Base-by-base conservation (phyloP, 2,888 invertebrate species). In the Dryobotodes eremita region DNA sequence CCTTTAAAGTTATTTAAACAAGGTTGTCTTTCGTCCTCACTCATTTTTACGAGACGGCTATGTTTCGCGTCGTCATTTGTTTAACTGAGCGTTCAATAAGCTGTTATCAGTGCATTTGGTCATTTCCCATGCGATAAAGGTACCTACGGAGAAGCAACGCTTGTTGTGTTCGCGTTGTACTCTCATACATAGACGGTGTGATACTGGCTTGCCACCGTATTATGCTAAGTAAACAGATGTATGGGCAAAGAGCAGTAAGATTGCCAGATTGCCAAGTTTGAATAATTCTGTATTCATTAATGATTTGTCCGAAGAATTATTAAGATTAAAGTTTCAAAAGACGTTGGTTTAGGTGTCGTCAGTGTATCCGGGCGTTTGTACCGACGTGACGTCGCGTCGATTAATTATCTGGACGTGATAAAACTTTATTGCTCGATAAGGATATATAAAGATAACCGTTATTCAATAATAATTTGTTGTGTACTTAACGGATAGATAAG, bases 201-300 rank as follows among this genome's bases (percentile, higher is more conserved):
- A 88, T 87, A 92, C 93, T 92, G 91, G 79, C 81, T 88, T 70
- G 84, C 90, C 91, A 91, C 93, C 90, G 90, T 91, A 91, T 90
- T 90, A 90, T 91, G 88, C 89, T 90, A 91, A 91, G 91, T 93
- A 92, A 93, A 95, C 93, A 94, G 83, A 91, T 88, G 90, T 84
- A 84, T 77, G 78, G 82, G 61, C 95, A 95, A 84, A 94, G 95
- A 95, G 72, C 90, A 91, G 71, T 69, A 31, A 70, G 64, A 75
- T 73, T 62, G 46, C 46, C 79, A 85, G 86, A 83, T 66, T 26
- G 42, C 50, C 65, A 84, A 7, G 64, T 77, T 74, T 61, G 66
- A 71, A 71, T 66, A 42, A 77, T 53, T 74, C 31, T 61, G 4
- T 71, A 50, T 73, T 62, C 61, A 42, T 77, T 6, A 23, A 73